Evolutionary conservation across 2,113 vertebrate species (phyloP).

Genomic region (Aegotheles bennettii): DNA sequence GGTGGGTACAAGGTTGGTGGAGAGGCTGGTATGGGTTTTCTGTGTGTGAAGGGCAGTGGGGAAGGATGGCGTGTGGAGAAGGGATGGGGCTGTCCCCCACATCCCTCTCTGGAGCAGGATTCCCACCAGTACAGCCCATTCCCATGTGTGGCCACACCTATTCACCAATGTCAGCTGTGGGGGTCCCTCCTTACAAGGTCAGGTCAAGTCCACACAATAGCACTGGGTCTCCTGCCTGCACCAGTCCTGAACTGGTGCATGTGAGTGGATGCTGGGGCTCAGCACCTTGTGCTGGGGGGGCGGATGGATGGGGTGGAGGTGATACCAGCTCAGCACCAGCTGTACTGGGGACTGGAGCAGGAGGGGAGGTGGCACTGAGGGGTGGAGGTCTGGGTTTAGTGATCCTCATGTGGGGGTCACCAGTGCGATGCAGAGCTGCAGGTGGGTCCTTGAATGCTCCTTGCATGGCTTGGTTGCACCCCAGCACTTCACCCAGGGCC

Average conservation of each 20-base stretch:
- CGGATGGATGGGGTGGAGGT: no score
- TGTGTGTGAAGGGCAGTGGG: not conserved
- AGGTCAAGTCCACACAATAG: not conserved
- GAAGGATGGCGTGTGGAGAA: not conserved
- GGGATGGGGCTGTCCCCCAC: accelerated
- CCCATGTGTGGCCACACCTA: accelerated
- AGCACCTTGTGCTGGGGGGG: not conserved
- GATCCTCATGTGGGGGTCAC: accelerated
- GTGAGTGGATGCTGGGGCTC: accelerated
- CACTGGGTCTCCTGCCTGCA: not conserved
- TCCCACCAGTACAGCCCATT: accelerated
- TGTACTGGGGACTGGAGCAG: accelerated
- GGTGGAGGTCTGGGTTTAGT: not conserved
- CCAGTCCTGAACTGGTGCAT: accelerated
- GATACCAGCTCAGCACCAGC: not conserved
- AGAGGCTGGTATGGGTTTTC: accelerated
- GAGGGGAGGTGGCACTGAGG: not conserved
- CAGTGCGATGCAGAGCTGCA: accelerated
- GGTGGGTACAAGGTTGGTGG: not conserved
- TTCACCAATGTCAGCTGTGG: accelerated
- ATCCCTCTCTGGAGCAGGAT: accelerated
- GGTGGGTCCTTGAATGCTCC: accelerated
- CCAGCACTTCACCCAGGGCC: accelerated
- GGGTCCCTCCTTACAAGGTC: accelerated
- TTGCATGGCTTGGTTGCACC: accelerated